Conservation (phyloP, 2,113 vertebrate genomes). For the Microcebus jonahi region DNA sequence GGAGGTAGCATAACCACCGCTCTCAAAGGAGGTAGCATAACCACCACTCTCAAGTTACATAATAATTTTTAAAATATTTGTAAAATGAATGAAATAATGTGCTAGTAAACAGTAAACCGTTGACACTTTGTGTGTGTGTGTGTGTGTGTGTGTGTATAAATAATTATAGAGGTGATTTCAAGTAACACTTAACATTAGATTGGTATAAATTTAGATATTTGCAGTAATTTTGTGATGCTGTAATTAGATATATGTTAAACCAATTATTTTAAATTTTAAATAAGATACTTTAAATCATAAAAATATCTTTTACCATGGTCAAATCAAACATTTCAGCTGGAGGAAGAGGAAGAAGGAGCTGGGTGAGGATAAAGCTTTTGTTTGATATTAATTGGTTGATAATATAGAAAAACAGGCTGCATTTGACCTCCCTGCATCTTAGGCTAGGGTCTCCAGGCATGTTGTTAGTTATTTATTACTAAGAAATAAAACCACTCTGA, state of each 20-base stretch:
- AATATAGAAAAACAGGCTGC: not conserved
- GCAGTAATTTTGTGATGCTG: not conserved
- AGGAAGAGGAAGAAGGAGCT: not conserved
- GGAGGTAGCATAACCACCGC: not conserved
- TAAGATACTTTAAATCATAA: not conserved
- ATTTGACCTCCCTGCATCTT: not conserved
- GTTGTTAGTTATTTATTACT: not conserved
- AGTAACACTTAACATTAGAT: not conserved
- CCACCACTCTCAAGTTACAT: slow-evolving; percentile 2
- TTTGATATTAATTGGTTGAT: slow-evolving; percentile 1
- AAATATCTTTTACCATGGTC: not conserved
- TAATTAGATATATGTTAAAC: slow-evolving; percentile 30
- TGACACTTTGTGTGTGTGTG: not conserved
- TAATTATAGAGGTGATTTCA: slow-evolving; percentile 31
- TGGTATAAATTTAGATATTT: slow-evolving; percentile 25
- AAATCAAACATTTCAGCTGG: slow-evolving; percentile 13
- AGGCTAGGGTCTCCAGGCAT: not conserved
- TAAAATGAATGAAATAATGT: slow-evolving; percentile 43
- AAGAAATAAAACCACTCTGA: not conserved
- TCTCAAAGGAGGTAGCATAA: not conserved
- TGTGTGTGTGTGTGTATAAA: not conserved
- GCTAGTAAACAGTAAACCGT: not conserved
- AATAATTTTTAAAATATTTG: slow-evolving; percentile 21
- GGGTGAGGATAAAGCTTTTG: not conserved
- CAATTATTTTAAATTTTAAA: not conserved